Base-by-base conservation (phyloP, 1,140 invertebrate species). In the Platyscapa corneri region DNA sequence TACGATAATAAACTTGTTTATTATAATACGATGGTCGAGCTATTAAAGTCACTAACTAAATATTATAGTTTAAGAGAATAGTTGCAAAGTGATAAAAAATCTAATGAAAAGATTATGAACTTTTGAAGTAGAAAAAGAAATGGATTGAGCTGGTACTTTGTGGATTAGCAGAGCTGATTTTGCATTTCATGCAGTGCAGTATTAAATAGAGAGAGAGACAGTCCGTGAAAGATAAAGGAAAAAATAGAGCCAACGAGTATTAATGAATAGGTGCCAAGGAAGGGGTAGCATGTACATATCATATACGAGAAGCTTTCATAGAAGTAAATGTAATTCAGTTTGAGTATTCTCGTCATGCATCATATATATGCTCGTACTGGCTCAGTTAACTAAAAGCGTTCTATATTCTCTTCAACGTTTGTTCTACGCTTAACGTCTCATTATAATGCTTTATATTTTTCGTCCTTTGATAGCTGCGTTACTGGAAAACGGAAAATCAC, bases 311-410 rank as follows among this genome's bases (percentile, higher is more conserved):
- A 80, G 65, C 75, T 56, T 77, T 77, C 10, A 20, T 37, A 37
- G 64, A 80, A 67, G 53, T 16, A 67, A 80, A 46, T 53, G 49
- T 65, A 76, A 76, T 83, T 83, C 72, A 76, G 82, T 37, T 76
- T 10, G 53, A 83, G 72, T 23, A 34, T 65, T 30, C 67, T 82
- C 67, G 23, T 75, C 70, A 37, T 56, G 27, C 30, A 60, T 18
- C 23, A 53, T 30, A 53, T 37, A 20, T 56, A 53, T 32, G 30
- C n/a, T n/a, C 37, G 39, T 23, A 0, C 27, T n/a, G 1, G 32
- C 56, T 67, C 16, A 70, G 23, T 72, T 16, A 32, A 72, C 27
- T 10, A 60, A 27, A 60, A 60, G 23, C 23, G 27, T 10, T 10
- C 56, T 27, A 32, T 18, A 53, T 30, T 8, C 30, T 23, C 65